Evolutionary conservation across 2,113 vertebrate genomes (phyloP).

Genomic region (Labrus mixtus): DNA sequence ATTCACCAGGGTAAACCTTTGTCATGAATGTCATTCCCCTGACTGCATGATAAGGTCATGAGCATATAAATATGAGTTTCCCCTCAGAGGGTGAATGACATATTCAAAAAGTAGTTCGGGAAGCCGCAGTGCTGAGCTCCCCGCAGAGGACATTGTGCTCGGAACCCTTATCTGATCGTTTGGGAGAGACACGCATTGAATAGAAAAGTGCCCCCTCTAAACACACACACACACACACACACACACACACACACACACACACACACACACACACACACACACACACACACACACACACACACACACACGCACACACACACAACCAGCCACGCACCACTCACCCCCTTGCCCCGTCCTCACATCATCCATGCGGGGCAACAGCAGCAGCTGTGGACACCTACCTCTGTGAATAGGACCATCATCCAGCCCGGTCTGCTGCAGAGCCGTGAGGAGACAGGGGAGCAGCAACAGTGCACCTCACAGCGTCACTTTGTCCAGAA

Average conservation of each 20-base stretch:
- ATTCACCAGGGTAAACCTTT: not conserved
- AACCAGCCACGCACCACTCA: not conserved
- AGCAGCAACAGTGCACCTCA: constrained; percentile 65
- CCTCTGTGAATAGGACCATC: constrained; percentile 58
- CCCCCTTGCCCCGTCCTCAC: not conserved
- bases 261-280: too few relatives aligned
- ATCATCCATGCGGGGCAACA: constrained; percentile 38
- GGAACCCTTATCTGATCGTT: constrained; percentile 51
- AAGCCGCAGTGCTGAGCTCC: constrained; percentile 68
- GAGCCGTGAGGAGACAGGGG: constrained; percentile 30
- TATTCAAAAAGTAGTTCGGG: constrained; percentile 53
- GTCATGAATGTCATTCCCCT: constrained; percentile 36
- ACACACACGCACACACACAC: too few relatives aligned
- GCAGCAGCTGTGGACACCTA: constrained; percentile 63
- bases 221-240: too few relatives aligned
- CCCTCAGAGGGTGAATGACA: constrained; percentile 33
- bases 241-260: too few relatives aligned
- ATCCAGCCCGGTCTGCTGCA: constrained; percentile 54
- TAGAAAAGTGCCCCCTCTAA: constrained; percentile 47
- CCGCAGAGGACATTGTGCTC: constrained; percentile 59
- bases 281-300: too few relatives aligned
- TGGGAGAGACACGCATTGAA: constrained; percentile 53
- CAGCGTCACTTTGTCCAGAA: constrained; percentile 44
- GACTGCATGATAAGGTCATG: constrained; percentile 46
- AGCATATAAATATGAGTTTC: constrained; percentile 2